Percentiles rank a stretch among this genome's conserved stretches.
Evolutionary conservation across 1,140 invertebrate species (phyloP).

Genomic region (Gonatopus flavifemur): DNA sequence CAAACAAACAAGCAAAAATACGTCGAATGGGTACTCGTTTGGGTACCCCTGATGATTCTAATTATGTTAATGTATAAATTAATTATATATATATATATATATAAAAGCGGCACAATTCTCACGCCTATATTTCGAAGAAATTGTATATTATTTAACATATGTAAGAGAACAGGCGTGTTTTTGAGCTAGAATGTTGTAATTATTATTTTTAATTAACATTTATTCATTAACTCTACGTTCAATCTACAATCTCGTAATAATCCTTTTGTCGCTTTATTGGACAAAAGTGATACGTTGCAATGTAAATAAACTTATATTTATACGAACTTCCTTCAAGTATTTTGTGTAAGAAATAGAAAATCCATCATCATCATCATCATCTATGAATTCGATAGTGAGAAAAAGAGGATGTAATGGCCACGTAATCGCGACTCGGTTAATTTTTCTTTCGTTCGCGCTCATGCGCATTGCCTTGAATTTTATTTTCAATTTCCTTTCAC

Average conservation of each 20-base stretch:
- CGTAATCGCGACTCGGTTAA: conserved; percentile 25
- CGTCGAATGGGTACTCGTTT: conserved; percentile 13
- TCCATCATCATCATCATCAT: no score
- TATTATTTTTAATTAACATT: conserved; percentile 51
- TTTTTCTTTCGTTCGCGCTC: conserved; percentile 20
- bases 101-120: conserved; percentile 4
- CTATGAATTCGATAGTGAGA: no score
- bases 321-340: no score
- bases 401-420: no score
- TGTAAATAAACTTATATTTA: conserved; percentile 61
- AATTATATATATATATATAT: conserved; percentile 10
- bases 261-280: conserved; percentile 40
- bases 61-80: conserved; percentile 7
- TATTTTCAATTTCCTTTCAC: conserved; percentile 8
- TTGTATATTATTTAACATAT: conserved; percentile 32
- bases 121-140: conserved; percentile 8
- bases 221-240: conserved; percentile 44
- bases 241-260: conserved; percentile 43
- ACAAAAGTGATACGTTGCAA: conserved; percentile 52
- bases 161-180: conserved; percentile 26
- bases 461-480: conserved; percentile 16
- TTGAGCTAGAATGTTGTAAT: conserved; percentile 46
- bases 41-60: no score
- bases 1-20: background rate
- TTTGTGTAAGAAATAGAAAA: no score